A percentile compares a stretch with the other conserved stretches of the same genome.
These are phyloP conservation scores for Simalia tracyae DNA, from an alignment of 2,797 vertebrate species.

Conservation along the genomic window DNA sequence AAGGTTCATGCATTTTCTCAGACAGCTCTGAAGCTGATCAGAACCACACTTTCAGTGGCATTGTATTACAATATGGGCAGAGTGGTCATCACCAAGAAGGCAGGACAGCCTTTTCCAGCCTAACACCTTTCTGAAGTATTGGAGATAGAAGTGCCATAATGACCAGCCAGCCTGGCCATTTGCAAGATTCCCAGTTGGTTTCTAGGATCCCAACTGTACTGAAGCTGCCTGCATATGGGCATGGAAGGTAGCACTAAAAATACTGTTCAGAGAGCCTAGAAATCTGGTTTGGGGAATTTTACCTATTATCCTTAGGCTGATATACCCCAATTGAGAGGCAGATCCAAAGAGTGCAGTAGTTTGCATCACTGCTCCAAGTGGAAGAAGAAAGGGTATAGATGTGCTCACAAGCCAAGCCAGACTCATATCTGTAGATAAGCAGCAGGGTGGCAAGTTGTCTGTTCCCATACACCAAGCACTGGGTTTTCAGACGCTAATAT, in stretches of 20 bases:
- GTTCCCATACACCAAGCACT: not conserved
- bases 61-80: not conserved
- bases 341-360: not conserved
- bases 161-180: not conserved
- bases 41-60: not conserved
- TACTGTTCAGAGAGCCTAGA: not conserved
- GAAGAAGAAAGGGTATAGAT: not conserved
- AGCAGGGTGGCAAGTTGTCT: not conserved
- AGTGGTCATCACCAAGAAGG: not conserved
- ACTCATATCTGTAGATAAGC: not conserved
- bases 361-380: not conserved
- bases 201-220: not conserved
- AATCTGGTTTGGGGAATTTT: not conserved
- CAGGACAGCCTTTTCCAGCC: not conserved
- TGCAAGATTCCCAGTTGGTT: not conserved
- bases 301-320: not conserved
- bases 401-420: not conserved
- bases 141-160: not conserved
- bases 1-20: not conserved
- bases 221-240: not conserved
- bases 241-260: not conserved
- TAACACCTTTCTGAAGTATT: not conserved
- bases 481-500: not conserved
- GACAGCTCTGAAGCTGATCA: not conserved
- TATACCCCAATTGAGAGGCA: not conserved